A percentile compares a stretch with the other conserved stretches of the same genome.
These are phyloP conservation scores for Strigamia crassipes DNA, from an alignment of 2,888 invertebrate species.

Conservation along the genomic window DNA sequence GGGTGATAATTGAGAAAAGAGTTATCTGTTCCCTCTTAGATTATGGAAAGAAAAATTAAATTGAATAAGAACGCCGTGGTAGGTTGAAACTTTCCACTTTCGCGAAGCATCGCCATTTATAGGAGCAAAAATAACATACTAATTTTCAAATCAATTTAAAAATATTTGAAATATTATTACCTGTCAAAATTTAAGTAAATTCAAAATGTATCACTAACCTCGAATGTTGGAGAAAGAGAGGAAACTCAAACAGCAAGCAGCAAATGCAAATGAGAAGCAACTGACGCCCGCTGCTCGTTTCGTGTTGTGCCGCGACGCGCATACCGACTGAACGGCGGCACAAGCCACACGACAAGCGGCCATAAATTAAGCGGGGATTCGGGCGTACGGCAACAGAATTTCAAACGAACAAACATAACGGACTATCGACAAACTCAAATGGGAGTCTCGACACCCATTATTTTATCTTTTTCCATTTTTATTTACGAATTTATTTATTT, in stretches of 20 bases:
- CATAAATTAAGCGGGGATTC: slow-evolving; percentile 14
- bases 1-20: slow-evolving; percentile 18
- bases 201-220: slow-evolving; percentile 34
- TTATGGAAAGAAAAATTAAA: background rate
- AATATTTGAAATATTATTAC: slow-evolving; percentile 29
- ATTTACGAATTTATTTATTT: background rate
- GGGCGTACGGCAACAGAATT: background rate
- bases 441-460: slow-evolving; percentile 19
- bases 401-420: slow-evolving; percentile 19
- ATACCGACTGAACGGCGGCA: slow-evolving; percentile 22
- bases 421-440: slow-evolving; percentile 14
- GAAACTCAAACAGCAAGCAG: background rate
- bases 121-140: background rate
- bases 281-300: slow-evolving; percentile 34
- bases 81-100: background rate
- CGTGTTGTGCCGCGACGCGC: slow-evolving; percentile 8
- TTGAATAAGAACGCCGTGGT: background rate
- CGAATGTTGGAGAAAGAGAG: background rate
- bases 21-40: background rate
- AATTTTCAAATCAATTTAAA: background rate
- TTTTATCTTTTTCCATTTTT: slow-evolving; percentile 2
- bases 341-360: slow-evolving; percentile 40
- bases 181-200: slow-evolving; percentile 15
- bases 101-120: background rate
- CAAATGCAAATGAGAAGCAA: slow-evolving; percentile 36